phyloP scores from a whole-genome alignment of 2,888 invertebrate species.

The Ichneumoninae sp. region DNA sequence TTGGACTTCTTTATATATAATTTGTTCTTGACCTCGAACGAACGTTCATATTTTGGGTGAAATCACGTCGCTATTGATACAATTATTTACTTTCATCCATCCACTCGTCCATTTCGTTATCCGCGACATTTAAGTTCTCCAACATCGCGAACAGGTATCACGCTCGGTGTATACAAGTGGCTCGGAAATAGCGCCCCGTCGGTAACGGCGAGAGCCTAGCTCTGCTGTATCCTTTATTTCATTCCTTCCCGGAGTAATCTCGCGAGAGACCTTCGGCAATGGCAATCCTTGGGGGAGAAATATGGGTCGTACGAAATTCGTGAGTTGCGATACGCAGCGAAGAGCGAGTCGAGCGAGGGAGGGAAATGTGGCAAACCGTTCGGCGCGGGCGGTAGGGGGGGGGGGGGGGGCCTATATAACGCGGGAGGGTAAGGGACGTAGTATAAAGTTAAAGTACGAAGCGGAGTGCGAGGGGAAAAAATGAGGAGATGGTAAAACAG shows the following conservation, averaged over 20 bases:
- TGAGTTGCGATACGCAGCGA: slow-evolving; percentile 13
- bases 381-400: neutral
- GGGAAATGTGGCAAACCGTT: slow-evolving; percentile 6
- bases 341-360: slow-evolving; percentile 4
- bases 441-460: slow-evolving; percentile 19
- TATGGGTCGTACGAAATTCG: slow-evolving; percentile 40
- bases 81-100: slow-evolving; percentile 31
- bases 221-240: slow-evolving; percentile 18
- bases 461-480: slow-evolving; percentile 1
- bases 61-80: neutral
- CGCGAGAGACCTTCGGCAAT: slow-evolving; percentile 22
- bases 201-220: neutral
- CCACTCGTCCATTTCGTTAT: neutral
- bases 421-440: slow-evolving; percentile 17
- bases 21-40: too few relatives aligned
- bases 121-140: neutral
- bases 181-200: neutral
- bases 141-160: neutral
- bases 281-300: slow-evolving; percentile 16
- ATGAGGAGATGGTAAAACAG: neutral
- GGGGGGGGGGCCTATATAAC: neutral
- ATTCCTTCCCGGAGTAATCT: slow-evolving; percentile 13
- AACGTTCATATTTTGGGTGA: too few relatives aligned
- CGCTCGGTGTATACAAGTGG: neutral
- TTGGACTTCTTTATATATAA: too few relatives aligned